Conservation (phyloP, 2,888 invertebrate species). For the Temnothorax unifasciatus region DNA sequence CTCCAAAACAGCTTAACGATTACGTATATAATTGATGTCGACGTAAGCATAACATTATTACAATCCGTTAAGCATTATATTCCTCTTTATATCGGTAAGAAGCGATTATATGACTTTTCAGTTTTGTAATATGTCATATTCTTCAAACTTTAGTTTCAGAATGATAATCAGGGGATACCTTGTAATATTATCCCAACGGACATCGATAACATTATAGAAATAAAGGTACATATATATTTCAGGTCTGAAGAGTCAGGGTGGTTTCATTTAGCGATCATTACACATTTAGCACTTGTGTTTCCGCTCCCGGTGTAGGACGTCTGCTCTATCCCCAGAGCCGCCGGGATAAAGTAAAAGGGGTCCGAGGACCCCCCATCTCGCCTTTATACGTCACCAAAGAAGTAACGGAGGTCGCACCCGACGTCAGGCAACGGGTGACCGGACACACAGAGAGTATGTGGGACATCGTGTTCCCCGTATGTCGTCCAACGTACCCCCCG, state of each 20-base stretch:
- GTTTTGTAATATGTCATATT: background rate
- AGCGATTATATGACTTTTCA: background rate
- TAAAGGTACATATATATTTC: background rate
- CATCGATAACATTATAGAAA: background rate
- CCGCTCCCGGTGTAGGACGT: slow-evolving; percentile 77
- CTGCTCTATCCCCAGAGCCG: slow-evolving; percentile 73
- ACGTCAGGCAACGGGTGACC: slow-evolving; percentile 73
- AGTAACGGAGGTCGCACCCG: slow-evolving; percentile 80
- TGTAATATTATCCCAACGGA: background rate
- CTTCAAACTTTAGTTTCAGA: background rate
- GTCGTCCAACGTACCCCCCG: slow-evolving; percentile 83
- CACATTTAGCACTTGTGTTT: slow-evolving; percentile 84
- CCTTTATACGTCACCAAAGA: slow-evolving; percentile 81
- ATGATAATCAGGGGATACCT: background rate
- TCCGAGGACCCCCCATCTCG: slow-evolving; percentile 84
- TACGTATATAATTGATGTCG: no score
- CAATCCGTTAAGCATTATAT: no score
- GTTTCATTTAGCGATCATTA: slow-evolving; percentile 83
- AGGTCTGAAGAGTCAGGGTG: slow-evolving; percentile 66
- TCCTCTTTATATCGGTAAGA: background rate
- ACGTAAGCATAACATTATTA: no score
- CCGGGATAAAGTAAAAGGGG: slow-evolving; percentile 77
- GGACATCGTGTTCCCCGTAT: slow-evolving; percentile 82
- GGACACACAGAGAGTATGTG: slow-evolving; percentile 79
- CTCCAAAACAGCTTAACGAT: background rate